phyloP scores from a whole-genome alignment of 2,888 invertebrate genomes.

The Cryptosula pallasiana region DNA sequence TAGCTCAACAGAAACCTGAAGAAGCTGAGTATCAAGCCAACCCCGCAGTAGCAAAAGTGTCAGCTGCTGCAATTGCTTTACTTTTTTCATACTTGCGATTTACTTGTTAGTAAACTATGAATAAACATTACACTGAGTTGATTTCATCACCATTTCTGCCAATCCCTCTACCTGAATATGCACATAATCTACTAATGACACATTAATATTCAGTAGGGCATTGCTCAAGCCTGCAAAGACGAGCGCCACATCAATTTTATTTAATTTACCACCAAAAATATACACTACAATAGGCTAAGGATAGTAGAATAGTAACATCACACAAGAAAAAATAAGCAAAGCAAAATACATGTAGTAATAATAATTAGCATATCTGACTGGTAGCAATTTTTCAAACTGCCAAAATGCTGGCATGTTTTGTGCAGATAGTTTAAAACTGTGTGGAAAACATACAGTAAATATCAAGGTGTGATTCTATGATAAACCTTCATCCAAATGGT shows the following conservation, averaged over 20 bases:
- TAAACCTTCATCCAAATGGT: neutral
- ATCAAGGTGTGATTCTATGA: slow-evolving; percentile 21
- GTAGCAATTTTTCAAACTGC: slow-evolving; percentile 19
- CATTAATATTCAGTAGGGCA: no score
- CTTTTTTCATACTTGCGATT: no score
- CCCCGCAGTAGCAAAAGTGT: neutral
- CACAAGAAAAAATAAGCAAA: slow-evolving; percentile 24
- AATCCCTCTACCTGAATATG: no score
- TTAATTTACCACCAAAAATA: slow-evolving; percentile 22
- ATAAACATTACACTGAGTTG: no score
- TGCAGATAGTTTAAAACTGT: slow-evolving; percentile 8
- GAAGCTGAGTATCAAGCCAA: neutral
- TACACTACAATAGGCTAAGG: slow-evolving; percentile 14
- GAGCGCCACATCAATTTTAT: neutral
- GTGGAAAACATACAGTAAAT: slow-evolving; percentile 22
- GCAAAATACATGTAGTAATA: slow-evolving; percentile 8
- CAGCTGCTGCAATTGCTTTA: neutral
- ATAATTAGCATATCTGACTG: slow-evolving; percentile 13
- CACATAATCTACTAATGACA: no score
- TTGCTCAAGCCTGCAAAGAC: neutral
- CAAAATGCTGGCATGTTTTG: neutral
- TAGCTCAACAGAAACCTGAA: slow-evolving; percentile 19
- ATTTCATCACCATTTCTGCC: no score
- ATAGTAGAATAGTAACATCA: slow-evolving; percentile 5
- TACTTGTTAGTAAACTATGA: no score